Evolutionary conservation across 2,797 vertebrate genomes (phyloP), one percentile per base, ranked within the genome.

Genomic region (Artibeus jamaicensis): DNA sequence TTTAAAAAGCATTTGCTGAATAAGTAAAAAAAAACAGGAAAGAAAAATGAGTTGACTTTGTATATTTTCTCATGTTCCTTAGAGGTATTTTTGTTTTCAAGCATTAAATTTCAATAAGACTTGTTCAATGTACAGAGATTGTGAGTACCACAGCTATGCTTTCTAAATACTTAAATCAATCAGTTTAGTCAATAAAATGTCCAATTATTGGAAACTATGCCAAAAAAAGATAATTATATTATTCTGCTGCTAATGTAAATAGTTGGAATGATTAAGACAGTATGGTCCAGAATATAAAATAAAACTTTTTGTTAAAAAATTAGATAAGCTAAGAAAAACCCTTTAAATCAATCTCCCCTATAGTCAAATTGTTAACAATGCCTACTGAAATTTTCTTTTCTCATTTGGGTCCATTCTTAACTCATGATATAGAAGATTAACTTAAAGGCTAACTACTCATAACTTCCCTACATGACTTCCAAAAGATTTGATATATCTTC

Each of bases 201-300:
- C 15, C 48, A 86, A 83, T 89, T 93, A 83, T 46, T 53, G n/a
- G 78, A 89, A 79, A 87, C 1, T 42, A 26, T 39, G 8, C 2
- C 55, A 59, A 32, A n/a, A n/a, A 44, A 24, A 92, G 57, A 55
- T 11, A 67, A 70, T 65, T 68, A 12, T 65, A 93, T 85, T 76
- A 96, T 55, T 88, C 32, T 48, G 86, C 12, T 84, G 5, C 6
- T 81, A 91, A 97, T 85, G 39, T 34, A 84, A 46, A 82, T 34
- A 71, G 32, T 86, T 78, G 48, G 26, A 85, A 78, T 77, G 79
- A 76, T 67, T 39, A 77, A 55, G 44, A 89, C 67, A 90, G 67
- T 48, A 53, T 86, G 26, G 81, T 95, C 84, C 55, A 95, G 68
- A 93, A 89, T 73, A 94, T 62, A 67, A 93, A 90, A 68, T 37